Conservation (phyloP, 2,888 invertebrate species). For the Crematogaster levior region DNA sequence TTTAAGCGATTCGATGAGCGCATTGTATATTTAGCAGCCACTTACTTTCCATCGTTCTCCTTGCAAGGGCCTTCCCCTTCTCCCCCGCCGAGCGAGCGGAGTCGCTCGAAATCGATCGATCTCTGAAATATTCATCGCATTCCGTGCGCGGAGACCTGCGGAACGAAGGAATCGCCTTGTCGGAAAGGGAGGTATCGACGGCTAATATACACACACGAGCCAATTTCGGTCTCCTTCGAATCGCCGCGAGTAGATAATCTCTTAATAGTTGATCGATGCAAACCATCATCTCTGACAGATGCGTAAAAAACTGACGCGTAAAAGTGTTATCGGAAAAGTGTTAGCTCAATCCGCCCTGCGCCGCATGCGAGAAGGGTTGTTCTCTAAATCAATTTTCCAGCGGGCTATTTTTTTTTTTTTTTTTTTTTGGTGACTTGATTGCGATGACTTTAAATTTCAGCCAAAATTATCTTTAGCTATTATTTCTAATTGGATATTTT, state of each 20-base stretch:
- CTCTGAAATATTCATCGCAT: slow-evolving; percentile 79
- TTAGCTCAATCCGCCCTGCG: not conserved
- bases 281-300: not conserved
- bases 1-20: slow-evolving; percentile 50
- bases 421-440: not conserved
- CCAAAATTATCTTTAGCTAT: not conserved
- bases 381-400: not conserved
- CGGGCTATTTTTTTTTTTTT: not conserved
- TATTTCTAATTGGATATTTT: not conserved
- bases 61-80: slow-evolving; percentile 27
- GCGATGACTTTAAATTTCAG: not conserved
- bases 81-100: slow-evolving; percentile 48
- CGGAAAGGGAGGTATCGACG: slow-evolving; percentile 67
- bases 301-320: not conserved
- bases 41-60: slow-evolving; percentile 69
- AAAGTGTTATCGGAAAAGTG: not conserved
- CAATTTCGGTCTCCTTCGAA: slow-evolving; percentile 57
- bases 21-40: slow-evolving; percentile 75
- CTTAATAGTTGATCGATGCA: not conserved
- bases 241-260: slow-evolving; percentile 31
- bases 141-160: slow-evolving; percentile 64
- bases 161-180: slow-evolving; percentile 65
- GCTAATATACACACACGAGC: slow-evolving; percentile 36
- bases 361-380: not conserved
- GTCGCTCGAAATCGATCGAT: slow-evolving; percentile 78